Conservation (phyloP, 2,113 vertebrate species). For the Donacobius atricapilla region DNA sequence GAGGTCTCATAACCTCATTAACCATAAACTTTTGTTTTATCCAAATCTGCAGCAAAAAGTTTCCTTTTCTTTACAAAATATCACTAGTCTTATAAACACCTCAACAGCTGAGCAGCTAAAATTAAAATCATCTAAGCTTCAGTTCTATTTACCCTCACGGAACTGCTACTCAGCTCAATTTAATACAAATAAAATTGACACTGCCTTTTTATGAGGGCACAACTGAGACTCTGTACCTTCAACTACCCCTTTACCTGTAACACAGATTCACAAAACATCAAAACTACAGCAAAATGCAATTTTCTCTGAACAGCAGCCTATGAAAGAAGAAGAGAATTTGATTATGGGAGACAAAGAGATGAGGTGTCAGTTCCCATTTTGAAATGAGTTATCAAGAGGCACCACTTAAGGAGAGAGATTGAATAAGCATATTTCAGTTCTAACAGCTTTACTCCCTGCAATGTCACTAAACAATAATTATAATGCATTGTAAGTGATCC, state of each 20-base stretch:
- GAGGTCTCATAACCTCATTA: background rate
- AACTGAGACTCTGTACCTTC: background rate
- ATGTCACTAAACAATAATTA: slow-evolving; percentile 4
- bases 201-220: background rate
- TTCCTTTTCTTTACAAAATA: background rate
- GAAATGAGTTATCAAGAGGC: slow-evolving; percentile 19
- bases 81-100: background rate
- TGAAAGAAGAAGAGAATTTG: slow-evolving; percentile 17
- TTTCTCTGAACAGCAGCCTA: background rate
- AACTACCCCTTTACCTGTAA: background rate
- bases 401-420: background rate
- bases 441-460: background rate
- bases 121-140: background rate
- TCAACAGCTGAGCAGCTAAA: background rate
- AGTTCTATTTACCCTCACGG: background rate
- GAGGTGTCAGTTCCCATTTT: slow-evolving; percentile 19
- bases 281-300: slow-evolving; percentile 6
- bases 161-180: background rate
- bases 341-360: slow-evolving; percentile 27
- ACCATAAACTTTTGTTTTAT: background rate
- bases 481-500: background rate
- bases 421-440: background rate
- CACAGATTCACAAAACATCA: background rate
- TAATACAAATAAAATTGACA: background rate
- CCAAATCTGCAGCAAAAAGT: background rate